Evolutionary conservation across 2,888 invertebrate species (phyloP), one percentile per base, ranked within the genome.

Genomic region (Bombylius major): DNA sequence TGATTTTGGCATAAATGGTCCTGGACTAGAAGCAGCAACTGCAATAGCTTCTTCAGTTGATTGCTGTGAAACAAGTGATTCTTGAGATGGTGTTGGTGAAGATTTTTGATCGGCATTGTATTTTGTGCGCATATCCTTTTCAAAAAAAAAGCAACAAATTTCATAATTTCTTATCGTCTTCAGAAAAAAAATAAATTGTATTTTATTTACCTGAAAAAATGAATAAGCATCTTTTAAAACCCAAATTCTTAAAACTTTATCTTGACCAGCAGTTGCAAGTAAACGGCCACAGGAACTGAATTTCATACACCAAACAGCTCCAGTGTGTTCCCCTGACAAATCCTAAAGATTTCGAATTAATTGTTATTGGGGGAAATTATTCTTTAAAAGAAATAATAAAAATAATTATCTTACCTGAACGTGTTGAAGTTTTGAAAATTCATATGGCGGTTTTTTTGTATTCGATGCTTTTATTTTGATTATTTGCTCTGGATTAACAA

Each of bases 261-360:
- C 98, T 77, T 98, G 96, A 0, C 98, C 98, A 55, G 97, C 98
- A 1, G 97, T 97, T 34, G 98, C 98, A 65, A 99, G 76, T 59
- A 99, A 78, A 13, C 95, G 80, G 0, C 97, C 97, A 76, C 97
- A 98, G 56, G 87, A 88, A 56, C 95, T 96, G 75, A 97, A 98
- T 76, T 95, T 95, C 89, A 98, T 95, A 69, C 95, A 95, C 98
- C 98, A 99, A 64, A 99, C 92, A 3, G 98, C 94, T 50, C 95
- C 94, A 12, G 84, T 82, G 72, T 96, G 94, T 56, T 86, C 89
- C 3, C 85, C 84, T 57, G 83, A 84, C 64, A 94, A 78, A 67
- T 90, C 89, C 79, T 82, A 68, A 5, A 50, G 36, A 33, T 45
- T 48, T 12, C 14, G 42, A 34, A 32, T 44, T 12, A 51, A 56